These are phyloP conservation scores for Echinarachnius parma DNA, from an alignment of 53 echinoderm and acorn worm species.

Conservation along the genomic window DNA sequence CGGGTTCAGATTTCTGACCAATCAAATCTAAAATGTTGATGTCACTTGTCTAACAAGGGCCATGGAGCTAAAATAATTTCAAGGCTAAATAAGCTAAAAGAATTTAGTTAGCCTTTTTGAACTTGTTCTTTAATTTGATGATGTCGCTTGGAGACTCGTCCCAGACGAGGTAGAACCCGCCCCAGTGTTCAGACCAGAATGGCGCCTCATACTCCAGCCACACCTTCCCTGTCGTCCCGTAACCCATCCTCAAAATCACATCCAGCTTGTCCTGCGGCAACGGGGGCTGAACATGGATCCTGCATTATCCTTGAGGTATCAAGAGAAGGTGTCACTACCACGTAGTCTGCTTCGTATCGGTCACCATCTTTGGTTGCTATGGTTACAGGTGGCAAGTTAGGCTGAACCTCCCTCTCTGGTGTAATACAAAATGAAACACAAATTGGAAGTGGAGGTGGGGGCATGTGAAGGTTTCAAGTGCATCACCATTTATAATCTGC, in stretches of 20 bases:
- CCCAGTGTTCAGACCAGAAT: slow-evolving; percentile 49
- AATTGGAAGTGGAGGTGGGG: too few relatives aligned
- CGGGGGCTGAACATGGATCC: slow-evolving; percentile 49
- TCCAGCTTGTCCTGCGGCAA: slow-evolving; percentile 56
- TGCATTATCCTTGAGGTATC: slow-evolving; percentile 60
- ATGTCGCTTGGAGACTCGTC: slow-evolving; percentile 27
- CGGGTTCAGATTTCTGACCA: too few relatives aligned
- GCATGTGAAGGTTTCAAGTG: too few relatives aligned
- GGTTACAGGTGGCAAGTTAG: too few relatives aligned
- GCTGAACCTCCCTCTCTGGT: too few relatives aligned
- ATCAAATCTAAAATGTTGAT: too few relatives aligned
- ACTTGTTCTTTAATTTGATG: slow-evolving; percentile 33
- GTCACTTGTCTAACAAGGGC: too few relatives aligned
- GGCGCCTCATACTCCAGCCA: slow-evolving; percentile 51
- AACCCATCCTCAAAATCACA: slow-evolving; percentile 57
- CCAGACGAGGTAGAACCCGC: slow-evolving; percentile 48
- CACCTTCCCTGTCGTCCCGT: slow-evolving; percentile 56
- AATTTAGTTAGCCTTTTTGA: slow-evolving; percentile 30
- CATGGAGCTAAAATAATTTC: too few relatives aligned
- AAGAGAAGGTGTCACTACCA: slow-evolving; percentile 58
- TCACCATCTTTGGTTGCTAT: slow-evolving; percentile 45
- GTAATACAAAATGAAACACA: too few relatives aligned
- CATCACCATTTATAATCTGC: too few relatives aligned
- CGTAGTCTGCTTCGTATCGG: slow-evolving; percentile 44
- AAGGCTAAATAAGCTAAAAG: too few relatives aligned